Conservation (phyloP, 2,888 invertebrate species). For the Paralinhomoeus sp. region DNA sequence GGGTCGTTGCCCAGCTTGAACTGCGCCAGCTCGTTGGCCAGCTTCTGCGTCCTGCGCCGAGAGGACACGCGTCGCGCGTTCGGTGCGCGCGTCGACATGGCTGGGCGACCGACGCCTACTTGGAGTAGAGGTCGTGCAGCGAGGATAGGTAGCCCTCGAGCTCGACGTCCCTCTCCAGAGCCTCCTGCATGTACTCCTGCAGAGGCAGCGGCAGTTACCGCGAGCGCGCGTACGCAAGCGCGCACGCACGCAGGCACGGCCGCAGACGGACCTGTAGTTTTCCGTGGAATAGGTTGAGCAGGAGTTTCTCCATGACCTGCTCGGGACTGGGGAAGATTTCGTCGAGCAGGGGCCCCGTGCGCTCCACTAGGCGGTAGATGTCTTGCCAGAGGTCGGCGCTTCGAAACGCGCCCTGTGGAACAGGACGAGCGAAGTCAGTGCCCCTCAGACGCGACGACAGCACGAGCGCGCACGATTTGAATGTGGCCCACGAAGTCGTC, state of each 20-base stretch:
- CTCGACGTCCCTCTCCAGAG: no score
- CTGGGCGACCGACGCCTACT: no score
- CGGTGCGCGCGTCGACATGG: no score
- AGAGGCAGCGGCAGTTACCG: no score
- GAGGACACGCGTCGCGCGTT: no score
- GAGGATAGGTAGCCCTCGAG: no score
- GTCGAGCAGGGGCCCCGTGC: slow-evolving; percentile 43
- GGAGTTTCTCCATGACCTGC: slow-evolving; percentile 90
- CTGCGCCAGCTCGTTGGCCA: slow-evolving; percentile 46
- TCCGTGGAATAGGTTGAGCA: slow-evolving; percentile 75
- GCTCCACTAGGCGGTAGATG: slow-evolving; percentile 63
- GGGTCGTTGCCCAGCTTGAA: slow-evolving; percentile 58
- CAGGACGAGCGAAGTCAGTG: not conserved
- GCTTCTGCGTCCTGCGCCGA: slow-evolving; percentile 46
- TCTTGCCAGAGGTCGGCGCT: slow-evolving; percentile 73
- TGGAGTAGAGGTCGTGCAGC: no score
- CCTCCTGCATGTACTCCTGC: not conserved
- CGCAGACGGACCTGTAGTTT: slow-evolving; percentile 37
- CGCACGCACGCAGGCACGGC: no score
- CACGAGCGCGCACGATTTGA: slow-evolving; percentile 56
- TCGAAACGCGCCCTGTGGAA: slow-evolving; percentile 49
- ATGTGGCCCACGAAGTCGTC: slow-evolving; percentile 90
- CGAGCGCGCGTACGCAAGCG: no score
- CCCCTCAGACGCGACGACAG: no score
- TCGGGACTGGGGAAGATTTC: slow-evolving; percentile 83